Evolutionary conservation across 2,888 invertebrate species (phyloP), one percentile per base, ranked within the genome.

Genomic region (Campopleginae sp.): DNA sequence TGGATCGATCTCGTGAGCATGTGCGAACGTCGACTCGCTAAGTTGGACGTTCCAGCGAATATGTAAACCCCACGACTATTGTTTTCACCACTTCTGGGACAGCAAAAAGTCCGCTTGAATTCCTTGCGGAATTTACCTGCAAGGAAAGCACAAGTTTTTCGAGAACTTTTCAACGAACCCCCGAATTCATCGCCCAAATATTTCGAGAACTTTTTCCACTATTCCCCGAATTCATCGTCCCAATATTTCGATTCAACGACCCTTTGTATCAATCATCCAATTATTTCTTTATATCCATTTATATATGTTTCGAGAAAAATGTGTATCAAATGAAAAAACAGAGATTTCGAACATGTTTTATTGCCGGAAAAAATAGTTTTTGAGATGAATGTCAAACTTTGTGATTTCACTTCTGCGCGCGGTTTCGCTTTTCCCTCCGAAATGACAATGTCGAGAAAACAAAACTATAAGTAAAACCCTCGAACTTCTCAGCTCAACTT

Each of bases 81-180:
- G 23, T 80, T 88, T 8, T 87, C 87, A 70, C 65, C 61, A 51
- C 46, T 77, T 4, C 76, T 86, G 80, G 42, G 88, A 82, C 92
- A 92, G 79, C 92, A 91, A 85, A 94, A 94, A 2, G 94, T 93
- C 12, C 94, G 92, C 10, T 91, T 92, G 88, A 94, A 94, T 87
- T 94, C 94, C 85, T 93, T 94, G 3, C 94, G 94, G 90, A 94
- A 94, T 91, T 94, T 94, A 7, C 94, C 94, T 94, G 91, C 7
- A 91, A 70, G n/a, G 17, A 48, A 70, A 51, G 48, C 51, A 46
- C 3, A 46, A 44, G 14, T 44, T 10, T 46, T 46, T 46, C 46
- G 3, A 51, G 17, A 27, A 44, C 17, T 19, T 19, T 42, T 2
- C 8, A 23, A 66, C 17, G 23, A 33, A 19, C 12, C 1, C 7